Percentiles rank a stretch among this genome's conserved stretches.
Conservation (phyloP, 2,113 vertebrate genomes). For the Anguilla japonica region DNA sequence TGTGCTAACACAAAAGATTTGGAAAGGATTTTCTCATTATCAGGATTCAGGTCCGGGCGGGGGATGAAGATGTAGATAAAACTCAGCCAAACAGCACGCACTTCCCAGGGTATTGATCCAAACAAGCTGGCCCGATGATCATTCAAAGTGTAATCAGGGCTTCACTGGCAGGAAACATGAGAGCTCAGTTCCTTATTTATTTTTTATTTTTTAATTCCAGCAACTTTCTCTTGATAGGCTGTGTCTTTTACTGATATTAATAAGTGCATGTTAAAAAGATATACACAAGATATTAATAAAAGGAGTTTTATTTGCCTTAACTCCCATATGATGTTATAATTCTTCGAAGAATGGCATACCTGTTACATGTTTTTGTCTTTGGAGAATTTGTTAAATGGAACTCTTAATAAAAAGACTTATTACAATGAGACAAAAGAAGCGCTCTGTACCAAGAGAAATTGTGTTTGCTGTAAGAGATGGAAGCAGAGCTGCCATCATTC, state of each 20-base stretch:
- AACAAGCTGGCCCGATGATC: neutral
- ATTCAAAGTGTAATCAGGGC: neutral
- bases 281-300: neutral
- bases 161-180: neutral
- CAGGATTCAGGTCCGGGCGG: neutral
- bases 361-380: neutral
- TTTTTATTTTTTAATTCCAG: neutral
- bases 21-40: neutral
- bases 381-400: conserved; percentile 5
- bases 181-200: neutral
- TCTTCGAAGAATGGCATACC: neutral
- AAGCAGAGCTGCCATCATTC: neutral
- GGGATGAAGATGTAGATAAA: neutral
- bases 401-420: conserved; percentile 13
- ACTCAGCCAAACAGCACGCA: neutral
- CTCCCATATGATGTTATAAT: neutral
- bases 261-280: too few relatives aligned
- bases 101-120: neutral
- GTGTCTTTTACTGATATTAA: neutral
- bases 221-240: neutral
- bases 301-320: neutral
- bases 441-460: neutral
- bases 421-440: neutral
- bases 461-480: neutral
- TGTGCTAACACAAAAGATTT: neutral